Evolutionary conservation across 2,888 invertebrate species (phyloP).

Genomic region (Coecobrya sp.): DNA sequence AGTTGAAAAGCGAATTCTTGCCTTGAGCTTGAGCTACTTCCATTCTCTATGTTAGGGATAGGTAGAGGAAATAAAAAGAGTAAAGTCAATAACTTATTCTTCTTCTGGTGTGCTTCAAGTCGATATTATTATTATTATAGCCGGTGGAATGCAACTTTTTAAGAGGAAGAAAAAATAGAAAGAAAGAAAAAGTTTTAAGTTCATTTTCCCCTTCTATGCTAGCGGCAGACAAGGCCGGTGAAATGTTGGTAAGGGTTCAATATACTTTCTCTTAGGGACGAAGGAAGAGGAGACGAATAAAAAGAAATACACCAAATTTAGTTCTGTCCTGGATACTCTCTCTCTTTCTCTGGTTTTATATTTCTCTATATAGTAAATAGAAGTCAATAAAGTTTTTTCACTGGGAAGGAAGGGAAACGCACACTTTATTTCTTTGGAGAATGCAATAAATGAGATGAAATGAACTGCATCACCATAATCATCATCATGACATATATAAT

Average conservation of each 20-base stretch:
- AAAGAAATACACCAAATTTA: not conserved
- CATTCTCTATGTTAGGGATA: not conserved
- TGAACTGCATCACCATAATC: conserved; percentile 75
- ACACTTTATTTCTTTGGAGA: conserved; percentile 53
- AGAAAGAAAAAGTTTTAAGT: conserved; percentile 51
- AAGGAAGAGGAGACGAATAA: not conserved
- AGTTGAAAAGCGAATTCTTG: not conserved
- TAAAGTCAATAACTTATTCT: conserved; percentile 64
- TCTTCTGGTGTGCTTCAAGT: not conserved
- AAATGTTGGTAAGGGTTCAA: conserved; percentile 10
- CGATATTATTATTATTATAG: conserved; percentile 52
- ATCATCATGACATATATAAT: conserved; percentile 31
- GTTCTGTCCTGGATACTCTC: not conserved
- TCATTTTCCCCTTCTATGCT: conserved; percentile 43
- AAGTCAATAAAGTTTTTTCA: conserved; percentile 29
- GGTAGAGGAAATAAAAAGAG: conserved; percentile 25
- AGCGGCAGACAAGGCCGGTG: conserved; percentile 33
- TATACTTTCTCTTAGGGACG: not conserved
- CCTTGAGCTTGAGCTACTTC: conserved; percentile 25
- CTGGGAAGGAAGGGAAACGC: conserved; percentile 1
- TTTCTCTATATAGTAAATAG: too few relatives aligned
- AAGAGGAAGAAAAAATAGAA: conserved; percentile 25
- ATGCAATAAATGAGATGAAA: conserved; percentile 81
- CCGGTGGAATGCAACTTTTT: conserved; percentile 70
- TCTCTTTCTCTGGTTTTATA: not conserved